Evolutionary conservation across 92 coral and sea anemone species (phyloP), one percentile per base, ranked within the genome.

Genomic region (Epizoanthus scotinus): DNA sequence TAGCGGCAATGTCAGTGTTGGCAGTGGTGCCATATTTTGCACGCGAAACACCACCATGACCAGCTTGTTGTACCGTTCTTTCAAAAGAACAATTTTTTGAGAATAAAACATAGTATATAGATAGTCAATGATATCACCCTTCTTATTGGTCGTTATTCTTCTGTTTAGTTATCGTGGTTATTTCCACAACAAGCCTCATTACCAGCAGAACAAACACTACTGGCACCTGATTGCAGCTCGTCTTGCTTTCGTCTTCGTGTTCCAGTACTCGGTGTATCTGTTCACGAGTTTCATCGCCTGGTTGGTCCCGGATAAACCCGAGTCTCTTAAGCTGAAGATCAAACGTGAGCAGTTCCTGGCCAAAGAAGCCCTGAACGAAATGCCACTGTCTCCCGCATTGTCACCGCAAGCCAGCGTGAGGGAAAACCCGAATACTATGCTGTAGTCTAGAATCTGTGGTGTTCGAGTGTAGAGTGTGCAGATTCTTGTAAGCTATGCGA

Each of bases 151-250:
- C 44, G 15, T 49, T 29, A 8, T 53, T 3, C 12, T 49, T 28
- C 24, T 8, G 3, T 75, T 12, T 63, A 94, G 98, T 83, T 94
- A 91, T 84, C 83, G 82, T 50, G 94, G 98, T 44, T 94, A 89
- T 79, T 87, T 78, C 66, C 91, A 94, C 44, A 77, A 25, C 74
- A 60, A 73, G 15, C 69, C 78, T 6, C 91, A 91, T 2, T 86
- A 86, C 74, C 71, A 74, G 57, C 81, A 82, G 56, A 85, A 93
- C 78, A 85, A 75, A 56, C 88, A 86, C 36, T 92, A 89, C 89
- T 94, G 98, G 98, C 92, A 94, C 70, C 73, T 94, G 34, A 68
- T 94, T 18, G 97, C 97, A 42, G 89, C 87, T 15, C 97, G 98
- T 71, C 85, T 94, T 68, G 94, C 94, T 36, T 94, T 94, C 81